Conservation (phyloP, 2,113 vertebrate species). For the Meles meles region DNA sequence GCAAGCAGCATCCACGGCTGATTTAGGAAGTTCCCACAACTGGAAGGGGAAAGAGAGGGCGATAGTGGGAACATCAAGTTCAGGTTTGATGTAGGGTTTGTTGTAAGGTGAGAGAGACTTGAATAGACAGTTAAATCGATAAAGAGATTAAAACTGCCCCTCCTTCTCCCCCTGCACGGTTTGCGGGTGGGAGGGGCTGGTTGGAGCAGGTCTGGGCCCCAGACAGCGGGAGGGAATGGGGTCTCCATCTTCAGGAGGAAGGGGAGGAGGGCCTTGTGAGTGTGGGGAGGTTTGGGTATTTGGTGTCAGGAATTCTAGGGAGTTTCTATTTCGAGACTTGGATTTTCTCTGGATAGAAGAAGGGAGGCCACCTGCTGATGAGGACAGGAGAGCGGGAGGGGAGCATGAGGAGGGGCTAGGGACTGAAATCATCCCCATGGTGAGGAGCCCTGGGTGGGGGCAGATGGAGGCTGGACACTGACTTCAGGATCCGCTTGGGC, state of each 20-base stretch:
- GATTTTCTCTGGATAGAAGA: background rate
- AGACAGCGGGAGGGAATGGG: background rate
- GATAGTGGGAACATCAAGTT: rapidly evolving
- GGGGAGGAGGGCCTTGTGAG: background rate
- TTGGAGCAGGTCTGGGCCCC: background rate
- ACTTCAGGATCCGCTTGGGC: background rate
- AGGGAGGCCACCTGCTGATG: background rate
- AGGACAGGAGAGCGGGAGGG: background rate
- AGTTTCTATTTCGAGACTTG: background rate
- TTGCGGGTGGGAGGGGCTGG: background rate
- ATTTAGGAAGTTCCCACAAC: background rate
- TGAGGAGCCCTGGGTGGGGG: background rate
- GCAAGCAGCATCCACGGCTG: rapidly evolving
- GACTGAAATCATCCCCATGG: background rate
- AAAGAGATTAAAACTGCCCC: background rate
- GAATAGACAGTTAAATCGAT: background rate
- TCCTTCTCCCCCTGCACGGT: background rate
- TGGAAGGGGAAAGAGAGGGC: background rate
- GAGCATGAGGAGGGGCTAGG: background rate
- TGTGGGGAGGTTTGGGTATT: background rate
- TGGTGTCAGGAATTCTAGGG: background rate
- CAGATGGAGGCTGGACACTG: rapidly evolving
- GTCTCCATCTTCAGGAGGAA: background rate
- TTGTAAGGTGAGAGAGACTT: background rate
- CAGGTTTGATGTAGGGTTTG: background rate